phyloP scores from a whole-genome alignment of 37 sponge, comb jelly and placozoan species.

The Ephydatia muelleri region DNA sequence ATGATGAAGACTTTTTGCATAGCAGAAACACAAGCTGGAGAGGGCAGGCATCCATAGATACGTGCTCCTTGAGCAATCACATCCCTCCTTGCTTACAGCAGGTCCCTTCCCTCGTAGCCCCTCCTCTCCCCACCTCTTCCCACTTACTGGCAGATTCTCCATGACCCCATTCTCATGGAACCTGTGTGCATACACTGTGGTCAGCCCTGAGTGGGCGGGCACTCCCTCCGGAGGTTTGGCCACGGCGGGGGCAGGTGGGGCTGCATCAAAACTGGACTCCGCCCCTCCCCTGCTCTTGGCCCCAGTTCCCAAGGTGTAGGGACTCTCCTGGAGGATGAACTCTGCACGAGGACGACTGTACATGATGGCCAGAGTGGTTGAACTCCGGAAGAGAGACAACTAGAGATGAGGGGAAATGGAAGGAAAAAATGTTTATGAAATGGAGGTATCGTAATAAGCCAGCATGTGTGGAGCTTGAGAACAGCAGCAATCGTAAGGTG shows the following conservation, averaged over 20 bases:
- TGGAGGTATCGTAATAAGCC: too few relatives aligned
- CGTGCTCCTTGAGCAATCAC: too few relatives aligned
- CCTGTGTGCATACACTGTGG: not conserved
- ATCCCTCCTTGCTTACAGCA: not conserved
- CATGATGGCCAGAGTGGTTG: too few relatives aligned
- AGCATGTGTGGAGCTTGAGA: constrained; percentile 81
- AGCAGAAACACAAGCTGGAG: too few relatives aligned
- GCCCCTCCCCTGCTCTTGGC: constrained; percentile 16
- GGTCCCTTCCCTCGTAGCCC: not conserved
- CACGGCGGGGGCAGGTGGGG: not conserved
- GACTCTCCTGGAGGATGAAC: constrained; percentile 70
- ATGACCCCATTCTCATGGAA: not conserved
- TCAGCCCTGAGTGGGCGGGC: not conserved
- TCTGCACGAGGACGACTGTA: too few relatives aligned
- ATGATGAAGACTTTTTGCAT: too few relatives aligned
- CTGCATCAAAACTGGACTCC: not conserved
- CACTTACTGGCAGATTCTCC: not conserved
- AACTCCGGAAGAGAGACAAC: too few relatives aligned
- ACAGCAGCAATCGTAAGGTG: constrained; percentile 19
- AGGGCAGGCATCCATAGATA: not conserved
- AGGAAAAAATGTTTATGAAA: too few relatives aligned
- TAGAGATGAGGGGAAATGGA: too few relatives aligned
- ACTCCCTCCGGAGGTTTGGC: not conserved
- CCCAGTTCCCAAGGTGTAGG: constrained; percentile 53
- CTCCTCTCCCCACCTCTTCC: not conserved